phyloP scores from a whole-genome alignment of 2,797 vertebrate genomes.

The Cossypha polioptera region DNA sequence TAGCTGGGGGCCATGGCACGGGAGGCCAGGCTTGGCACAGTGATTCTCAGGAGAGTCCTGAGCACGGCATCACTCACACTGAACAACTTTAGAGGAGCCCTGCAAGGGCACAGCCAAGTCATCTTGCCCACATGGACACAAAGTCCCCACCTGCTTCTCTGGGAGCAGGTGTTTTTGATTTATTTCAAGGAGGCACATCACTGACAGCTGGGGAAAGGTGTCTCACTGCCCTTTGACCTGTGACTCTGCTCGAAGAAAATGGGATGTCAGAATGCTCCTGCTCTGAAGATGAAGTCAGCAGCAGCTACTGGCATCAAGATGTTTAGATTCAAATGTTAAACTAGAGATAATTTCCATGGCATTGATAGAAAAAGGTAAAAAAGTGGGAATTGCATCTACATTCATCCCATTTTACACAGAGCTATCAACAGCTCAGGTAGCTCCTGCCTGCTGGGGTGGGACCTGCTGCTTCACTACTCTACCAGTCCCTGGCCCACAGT shows the following conservation, averaged over 20 bases:
- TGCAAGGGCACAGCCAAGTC: not conserved
- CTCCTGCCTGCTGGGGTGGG: not conserved
- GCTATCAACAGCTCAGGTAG: not conserved
- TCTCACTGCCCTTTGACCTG: not conserved
- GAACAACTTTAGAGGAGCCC: not conserved
- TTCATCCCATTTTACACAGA: not conserved
- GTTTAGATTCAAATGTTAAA: not conserved
- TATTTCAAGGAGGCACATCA: not conserved
- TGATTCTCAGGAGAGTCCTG: not conserved
- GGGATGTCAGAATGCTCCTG: not conserved
- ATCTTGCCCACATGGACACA: not conserved
- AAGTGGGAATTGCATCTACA: not conserved
- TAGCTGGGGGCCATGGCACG: not conserved
- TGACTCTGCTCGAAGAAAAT: not conserved
- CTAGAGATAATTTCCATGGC: not conserved
- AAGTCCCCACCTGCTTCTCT: not conserved
- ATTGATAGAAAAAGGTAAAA: not conserved
- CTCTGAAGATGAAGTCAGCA: not conserved
- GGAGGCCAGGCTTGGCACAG: not conserved
- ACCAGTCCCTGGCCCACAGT: not conserved
- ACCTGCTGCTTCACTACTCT: not conserved
- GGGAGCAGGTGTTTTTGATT: not conserved
- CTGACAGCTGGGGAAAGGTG: not conserved
- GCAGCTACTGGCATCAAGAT: not conserved
- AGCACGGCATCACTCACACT: accelerated